Conservation (phyloP, 2,113 vertebrate genomes). For the Corynorhinus townsendii region DNA sequence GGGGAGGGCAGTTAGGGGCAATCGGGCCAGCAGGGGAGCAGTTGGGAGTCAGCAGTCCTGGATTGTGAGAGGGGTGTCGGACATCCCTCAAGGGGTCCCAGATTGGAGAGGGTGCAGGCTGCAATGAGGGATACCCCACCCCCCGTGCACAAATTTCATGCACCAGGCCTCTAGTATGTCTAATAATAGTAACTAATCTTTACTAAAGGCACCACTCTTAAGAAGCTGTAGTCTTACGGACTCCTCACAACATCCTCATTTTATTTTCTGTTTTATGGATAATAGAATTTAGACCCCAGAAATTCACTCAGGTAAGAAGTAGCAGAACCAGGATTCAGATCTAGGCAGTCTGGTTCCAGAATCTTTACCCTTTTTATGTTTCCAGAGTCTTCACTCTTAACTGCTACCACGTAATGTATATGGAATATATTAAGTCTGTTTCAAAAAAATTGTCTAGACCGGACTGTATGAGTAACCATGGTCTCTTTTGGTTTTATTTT, state of each 20-base stretch:
- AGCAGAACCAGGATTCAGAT: slow-evolving; percentile 13
- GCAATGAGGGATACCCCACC: no score
- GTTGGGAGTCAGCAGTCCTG: no score
- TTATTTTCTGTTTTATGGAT: neutral
- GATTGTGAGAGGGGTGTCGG: no score
- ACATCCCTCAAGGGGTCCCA: no score
- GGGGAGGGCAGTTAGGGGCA: no score
- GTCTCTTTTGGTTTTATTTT: slow-evolving; percentile 19
- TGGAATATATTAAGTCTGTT: neutral
- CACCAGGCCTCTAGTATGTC: no score
- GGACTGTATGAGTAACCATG: neutral
- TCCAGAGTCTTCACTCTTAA: neutral
- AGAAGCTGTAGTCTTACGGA: neutral
- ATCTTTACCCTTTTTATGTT: neutral
- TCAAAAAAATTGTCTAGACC: slow-evolving; percentile 19
- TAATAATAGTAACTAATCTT: slow-evolving; percentile 16
- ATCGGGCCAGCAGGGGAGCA: no score
- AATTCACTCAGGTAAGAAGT: neutral
- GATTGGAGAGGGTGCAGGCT: no score
- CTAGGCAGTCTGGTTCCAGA: neutral
- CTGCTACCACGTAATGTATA: neutral
- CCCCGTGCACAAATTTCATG: no score
- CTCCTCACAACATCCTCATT: neutral
- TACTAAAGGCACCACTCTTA: neutral
- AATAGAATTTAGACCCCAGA: neutral